phyloP scores from a whole-genome alignment of 2,113 vertebrate species.

The Panurus biarmicus region DNA sequence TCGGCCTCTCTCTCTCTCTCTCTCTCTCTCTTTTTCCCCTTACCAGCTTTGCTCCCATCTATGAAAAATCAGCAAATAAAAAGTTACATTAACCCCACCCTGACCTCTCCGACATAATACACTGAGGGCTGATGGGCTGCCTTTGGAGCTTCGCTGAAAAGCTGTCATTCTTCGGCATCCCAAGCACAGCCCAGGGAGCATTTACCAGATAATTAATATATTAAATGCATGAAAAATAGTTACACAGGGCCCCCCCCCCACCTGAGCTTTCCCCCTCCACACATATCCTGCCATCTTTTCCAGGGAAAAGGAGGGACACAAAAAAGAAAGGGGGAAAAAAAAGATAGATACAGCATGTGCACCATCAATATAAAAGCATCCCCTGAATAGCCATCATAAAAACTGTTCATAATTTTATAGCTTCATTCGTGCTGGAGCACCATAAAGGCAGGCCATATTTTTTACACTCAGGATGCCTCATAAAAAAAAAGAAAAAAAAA shows the following conservation, averaged over 20 bases:
- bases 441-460: constrained; percentile 99
- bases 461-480: constrained; percentile 84
- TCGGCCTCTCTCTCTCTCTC: constrained; percentile 53
- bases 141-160: constrained; percentile 87
- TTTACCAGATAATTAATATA: constrained; percentile 99
- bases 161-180: constrained; percentile 93
- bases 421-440: constrained; percentile 97
- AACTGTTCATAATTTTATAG: constrained; percentile 99
- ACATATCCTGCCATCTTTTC: constrained; percentile 70
- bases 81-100: constrained; percentile 99
- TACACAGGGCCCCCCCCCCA: constrained; percentile 79
- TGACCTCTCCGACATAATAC: constrained; percentile 98
- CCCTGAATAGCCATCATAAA: constrained; percentile 99
- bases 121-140: constrained; percentile 93
- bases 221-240: constrained; percentile 99
- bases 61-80: constrained; percentile 99
- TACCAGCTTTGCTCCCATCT: constrained; percentile 81
- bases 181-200: constrained; percentile 99
- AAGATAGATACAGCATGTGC: constrained; percentile 95
- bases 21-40: constrained; percentile 46
- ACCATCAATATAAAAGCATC: constrained; percentile 99
- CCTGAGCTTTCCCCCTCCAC: not conserved
- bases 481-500: constrained; percentile 61
- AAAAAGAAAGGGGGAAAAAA: constrained; percentile 44
- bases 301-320: constrained; percentile 59